Evolutionary conservation across 2,888 invertebrate species (phyloP).

Genomic region (Hololepta plana): DNA sequence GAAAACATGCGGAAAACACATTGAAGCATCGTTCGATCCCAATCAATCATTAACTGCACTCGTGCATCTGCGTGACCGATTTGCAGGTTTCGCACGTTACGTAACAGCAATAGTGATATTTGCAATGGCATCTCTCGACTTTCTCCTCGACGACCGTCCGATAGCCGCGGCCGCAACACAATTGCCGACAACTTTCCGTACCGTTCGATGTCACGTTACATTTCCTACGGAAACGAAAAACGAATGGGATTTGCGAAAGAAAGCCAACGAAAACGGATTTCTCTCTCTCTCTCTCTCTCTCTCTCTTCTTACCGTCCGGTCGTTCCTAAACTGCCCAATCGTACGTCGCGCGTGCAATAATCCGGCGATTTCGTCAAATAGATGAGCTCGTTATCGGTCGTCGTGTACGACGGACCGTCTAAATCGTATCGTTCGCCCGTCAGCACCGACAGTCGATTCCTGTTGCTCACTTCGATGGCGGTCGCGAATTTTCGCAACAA

Average conservation of each 20-base stretch:
- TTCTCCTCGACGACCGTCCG: slow-evolving; percentile 45
- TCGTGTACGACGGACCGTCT: slow-evolving; percentile 19
- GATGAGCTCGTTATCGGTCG: slow-evolving; percentile 40
- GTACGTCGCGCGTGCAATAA: slow-evolving; percentile 58
- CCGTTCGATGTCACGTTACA: slow-evolving; percentile 51
- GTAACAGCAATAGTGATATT: slow-evolving; percentile 76
- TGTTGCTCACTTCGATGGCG: slow-evolving; percentile 29
- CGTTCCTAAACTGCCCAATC: slow-evolving; percentile 59
- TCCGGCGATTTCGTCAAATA: slow-evolving; percentile 68
- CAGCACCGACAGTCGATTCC: too few relatives aligned
- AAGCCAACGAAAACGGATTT: slow-evolving; percentile 2
- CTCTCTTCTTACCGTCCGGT: slow-evolving; percentile 42
- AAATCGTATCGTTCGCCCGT: slow-evolving; percentile 19
- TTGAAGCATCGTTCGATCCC: too few relatives aligned
- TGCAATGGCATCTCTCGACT: slow-evolving; percentile 64
- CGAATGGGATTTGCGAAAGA: not conserved
- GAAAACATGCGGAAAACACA: too few relatives aligned
- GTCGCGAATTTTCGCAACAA: slow-evolving; percentile 40
- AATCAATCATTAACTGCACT: slow-evolving; percentile 57
- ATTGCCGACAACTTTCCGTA: slow-evolving; percentile 55
- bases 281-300: not conserved
- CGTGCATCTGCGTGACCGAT: slow-evolving; percentile 48
- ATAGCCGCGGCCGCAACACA: slow-evolving; percentile 74
- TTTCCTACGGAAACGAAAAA: slow-evolving; percentile 36
- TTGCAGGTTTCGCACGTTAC: slow-evolving; percentile 73